Percentiles rank a stretch among this genome's conserved stretches.
phyloP scores from a whole-genome alignment of 2,888 invertebrate species.

The Bellardia pandia region DNA sequence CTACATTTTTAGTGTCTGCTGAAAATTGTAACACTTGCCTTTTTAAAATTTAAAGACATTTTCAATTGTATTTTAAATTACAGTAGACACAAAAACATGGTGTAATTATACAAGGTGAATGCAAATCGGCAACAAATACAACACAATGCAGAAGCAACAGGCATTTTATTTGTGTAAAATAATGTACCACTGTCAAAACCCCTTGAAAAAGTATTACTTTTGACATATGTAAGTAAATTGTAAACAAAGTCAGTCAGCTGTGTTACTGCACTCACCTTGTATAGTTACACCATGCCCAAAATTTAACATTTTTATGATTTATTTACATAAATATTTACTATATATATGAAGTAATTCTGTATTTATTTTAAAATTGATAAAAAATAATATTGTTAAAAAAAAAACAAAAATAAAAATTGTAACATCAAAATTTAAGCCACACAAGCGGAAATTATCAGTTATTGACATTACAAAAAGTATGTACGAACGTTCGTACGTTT shows the following conservation, averaged over 20 bases:
- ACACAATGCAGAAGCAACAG: no score
- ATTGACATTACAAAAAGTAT: conserved; percentile 38
- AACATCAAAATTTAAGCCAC: not conserved
- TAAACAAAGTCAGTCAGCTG: no score
- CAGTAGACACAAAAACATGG: not conserved
- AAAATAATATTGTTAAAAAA: not conserved
- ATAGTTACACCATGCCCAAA: not conserved
- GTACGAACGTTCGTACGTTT: not conserved
- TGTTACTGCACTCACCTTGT: not conserved
- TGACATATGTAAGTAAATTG: no score
- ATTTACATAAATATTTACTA: not conserved
- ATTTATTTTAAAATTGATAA: conserved; percentile 26
- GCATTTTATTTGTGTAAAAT: no score
- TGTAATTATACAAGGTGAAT: no score
- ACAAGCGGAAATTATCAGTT: conserved; percentile 57
- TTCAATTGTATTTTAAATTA: not conserved
- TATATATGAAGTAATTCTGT: not conserved
- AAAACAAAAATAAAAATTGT: not conserved
- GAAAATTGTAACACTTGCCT: not conserved
- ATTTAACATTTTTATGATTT: conserved; percentile 4
- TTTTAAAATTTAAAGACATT: not conserved
- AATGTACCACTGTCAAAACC: no score
- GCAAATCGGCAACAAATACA: no score
- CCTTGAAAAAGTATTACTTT: no score
- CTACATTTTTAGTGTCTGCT: no score